Evolutionary conservation across 2,113 vertebrate genomes (phyloP).

Genomic region (Macroglossus sobrinus): DNA sequence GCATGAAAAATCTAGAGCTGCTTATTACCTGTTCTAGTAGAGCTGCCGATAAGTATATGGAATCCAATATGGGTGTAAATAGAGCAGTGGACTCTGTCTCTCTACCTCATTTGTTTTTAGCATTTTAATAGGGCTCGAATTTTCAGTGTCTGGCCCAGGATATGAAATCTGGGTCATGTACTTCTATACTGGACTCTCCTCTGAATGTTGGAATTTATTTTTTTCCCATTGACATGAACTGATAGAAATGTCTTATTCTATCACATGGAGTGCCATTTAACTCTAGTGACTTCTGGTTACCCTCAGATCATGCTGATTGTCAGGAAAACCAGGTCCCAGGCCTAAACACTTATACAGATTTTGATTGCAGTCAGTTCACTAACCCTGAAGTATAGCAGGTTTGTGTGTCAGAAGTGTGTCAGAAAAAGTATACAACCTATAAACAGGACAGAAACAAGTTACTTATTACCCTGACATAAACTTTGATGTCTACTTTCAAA

Average conservation of each 20-base stretch:
- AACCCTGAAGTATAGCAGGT: not conserved
- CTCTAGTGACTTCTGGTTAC: conserved; percentile 28
- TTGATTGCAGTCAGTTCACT: not conserved
- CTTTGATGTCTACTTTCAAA: conserved; percentile 17
- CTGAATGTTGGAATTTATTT: conserved; percentile 36
- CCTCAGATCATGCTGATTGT: conserved; percentile 1
- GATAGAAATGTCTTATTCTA: conserved; percentile 24
- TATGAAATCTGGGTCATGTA: conserved; percentile 17
- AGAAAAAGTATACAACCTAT: not conserved
- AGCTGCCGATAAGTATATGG: not conserved
- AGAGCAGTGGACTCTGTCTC: conserved; percentile 28
- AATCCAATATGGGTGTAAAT: not conserved
- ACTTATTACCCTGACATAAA: conserved; percentile 4
- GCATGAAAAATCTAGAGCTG: conserved; percentile 50
- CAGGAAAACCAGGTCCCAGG: conserved; percentile 12
- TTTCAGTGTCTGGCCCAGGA: conserved; percentile 30
- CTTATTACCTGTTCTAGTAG: conserved; percentile 37
- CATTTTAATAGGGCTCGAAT: conserved; percentile 51
- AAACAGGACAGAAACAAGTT: conserved; percentile 38
- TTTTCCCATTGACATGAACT: not conserved
- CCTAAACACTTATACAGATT: not conserved
- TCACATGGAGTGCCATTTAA: conserved; percentile 32
- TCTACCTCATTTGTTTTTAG: conserved; percentile 53
- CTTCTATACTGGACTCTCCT: not conserved
- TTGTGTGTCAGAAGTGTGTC: conserved; percentile 22